phyloP scores from a whole-genome alignment of 1,140 invertebrate genomes.

The Caenorhabditis latens region DNA sequence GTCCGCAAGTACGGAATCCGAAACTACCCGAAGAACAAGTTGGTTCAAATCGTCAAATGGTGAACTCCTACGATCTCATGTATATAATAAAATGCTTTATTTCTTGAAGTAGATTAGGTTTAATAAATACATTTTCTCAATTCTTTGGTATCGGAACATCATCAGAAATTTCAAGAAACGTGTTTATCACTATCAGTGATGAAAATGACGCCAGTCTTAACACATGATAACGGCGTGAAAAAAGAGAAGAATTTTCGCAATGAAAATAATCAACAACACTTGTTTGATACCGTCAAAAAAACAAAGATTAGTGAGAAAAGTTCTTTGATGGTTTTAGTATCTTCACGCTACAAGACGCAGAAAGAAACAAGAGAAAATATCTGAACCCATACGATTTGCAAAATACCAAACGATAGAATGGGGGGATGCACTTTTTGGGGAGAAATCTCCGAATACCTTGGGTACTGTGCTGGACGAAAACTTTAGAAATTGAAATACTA shows the following conservation, averaged over 20 bases:
- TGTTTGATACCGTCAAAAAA: not conserved
- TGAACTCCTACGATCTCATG: constrained; percentile 41
- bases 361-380: no score
- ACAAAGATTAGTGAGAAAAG: not conserved
- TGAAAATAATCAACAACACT: not conserved
- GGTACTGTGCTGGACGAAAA: no score
- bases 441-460: no score
- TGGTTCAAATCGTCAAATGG: constrained; percentile 66
- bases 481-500: no score
- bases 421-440: no score
- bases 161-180: no score
- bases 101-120: not conserved
- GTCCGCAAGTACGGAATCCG: constrained; percentile 62
- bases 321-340: not conserved
- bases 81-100: constrained; percentile 51
- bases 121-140: no score
- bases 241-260: not conserved
- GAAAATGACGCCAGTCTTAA: not conserved
- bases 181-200: not conserved
- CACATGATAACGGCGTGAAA: constrained; percentile 36
- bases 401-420: no score
- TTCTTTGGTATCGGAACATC: no score
- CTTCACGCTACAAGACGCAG: no score
- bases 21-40: constrained; percentile 57
- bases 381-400: no score